Percentiles rank a stretch among this genome's conserved stretches.
phyloP scores from a whole-genome alignment of 2,888 invertebrate genomes.

The Sthenelais limicola region DNA sequence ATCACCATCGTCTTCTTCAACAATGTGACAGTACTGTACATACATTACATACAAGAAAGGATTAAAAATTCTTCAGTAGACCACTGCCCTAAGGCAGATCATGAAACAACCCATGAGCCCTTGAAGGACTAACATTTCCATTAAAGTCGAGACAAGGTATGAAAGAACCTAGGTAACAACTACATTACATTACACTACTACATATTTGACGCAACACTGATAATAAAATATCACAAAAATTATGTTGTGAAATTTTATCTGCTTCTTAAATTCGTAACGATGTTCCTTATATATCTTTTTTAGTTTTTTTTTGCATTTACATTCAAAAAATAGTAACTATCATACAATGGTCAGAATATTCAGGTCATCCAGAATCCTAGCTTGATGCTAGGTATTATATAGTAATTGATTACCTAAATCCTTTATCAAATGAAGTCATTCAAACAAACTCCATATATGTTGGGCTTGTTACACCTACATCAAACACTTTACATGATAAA shows the following conservation, averaged over 20 bases:
- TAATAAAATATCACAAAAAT: constrained; percentile 44
- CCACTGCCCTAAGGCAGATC: background rate
- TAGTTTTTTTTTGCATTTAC: constrained; percentile 39
- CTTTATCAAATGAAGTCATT: constrained; percentile 33
- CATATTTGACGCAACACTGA: constrained; percentile 40
- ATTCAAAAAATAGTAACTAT: constrained; percentile 40
- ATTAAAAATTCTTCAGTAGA: background rate
- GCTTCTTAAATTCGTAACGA: constrained; percentile 39
- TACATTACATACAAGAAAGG: constrained; percentile 11
- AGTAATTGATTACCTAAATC: constrained; percentile 38
- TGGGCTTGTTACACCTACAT: no score
- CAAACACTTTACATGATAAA: constrained; percentile 38
- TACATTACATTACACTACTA: constrained; percentile 34
- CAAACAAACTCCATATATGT: constrained; percentile 31
- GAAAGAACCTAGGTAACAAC: constrained; percentile 30
- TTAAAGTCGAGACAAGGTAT: constrained; percentile 34
- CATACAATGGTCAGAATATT: constrained; percentile 39
- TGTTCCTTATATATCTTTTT: constrained; percentile 38
- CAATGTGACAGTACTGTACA: constrained; percentile 38
- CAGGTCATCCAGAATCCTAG: constrained; percentile 23
- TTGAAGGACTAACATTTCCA: constrained; percentile 11
- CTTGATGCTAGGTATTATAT: constrained; percentile 14
- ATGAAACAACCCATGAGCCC: background rate
- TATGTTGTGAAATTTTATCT: constrained; percentile 39
- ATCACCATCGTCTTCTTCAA: constrained; percentile 6